phyloP scores from a whole-genome alignment of 2,888 invertebrate species.

The Odontothrips loti region DNA sequence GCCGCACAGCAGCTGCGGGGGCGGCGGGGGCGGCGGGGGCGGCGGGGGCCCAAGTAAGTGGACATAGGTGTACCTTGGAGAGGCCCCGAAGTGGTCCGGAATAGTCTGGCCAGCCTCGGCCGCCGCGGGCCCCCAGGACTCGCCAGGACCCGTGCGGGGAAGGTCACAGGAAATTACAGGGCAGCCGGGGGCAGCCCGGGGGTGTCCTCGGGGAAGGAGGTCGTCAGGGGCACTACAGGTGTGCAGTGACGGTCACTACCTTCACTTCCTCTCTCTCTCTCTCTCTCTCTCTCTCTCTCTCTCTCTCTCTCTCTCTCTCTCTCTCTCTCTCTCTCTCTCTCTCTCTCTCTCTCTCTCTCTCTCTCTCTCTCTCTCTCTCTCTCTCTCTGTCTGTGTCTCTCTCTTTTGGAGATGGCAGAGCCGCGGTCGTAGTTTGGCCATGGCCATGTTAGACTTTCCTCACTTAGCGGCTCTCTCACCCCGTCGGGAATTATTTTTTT shows the following conservation, averaged over 20 bases:
- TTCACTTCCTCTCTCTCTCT: not conserved
- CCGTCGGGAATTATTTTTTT: no score
- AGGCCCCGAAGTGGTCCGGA: not conserved
- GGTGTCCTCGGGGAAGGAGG: not conserved
- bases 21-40: no score
- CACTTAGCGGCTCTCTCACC: no score
- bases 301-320: not conserved
- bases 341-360: no score
- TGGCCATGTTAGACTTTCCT: no score
- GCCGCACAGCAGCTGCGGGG: no score
- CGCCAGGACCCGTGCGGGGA: not conserved
- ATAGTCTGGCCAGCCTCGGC: not conserved
- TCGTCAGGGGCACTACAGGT: not conserved
- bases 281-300: not conserved
- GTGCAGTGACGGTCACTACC: not conserved
- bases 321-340: no score
- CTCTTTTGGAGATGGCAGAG: no score
- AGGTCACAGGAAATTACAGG: conserved; percentile 12
- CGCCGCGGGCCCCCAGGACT: not conserved
- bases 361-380: no score
- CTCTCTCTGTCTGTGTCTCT: no score
- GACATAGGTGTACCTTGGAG: conserved; percentile 19
- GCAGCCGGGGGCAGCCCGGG: not conserved
- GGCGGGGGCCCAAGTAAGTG: not conserved
- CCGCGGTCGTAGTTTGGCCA: no score